Evolutionary conservation across 2,797 vertebrate genomes (phyloP).

Genomic region (Melanotaenia pygmaea): DNA sequence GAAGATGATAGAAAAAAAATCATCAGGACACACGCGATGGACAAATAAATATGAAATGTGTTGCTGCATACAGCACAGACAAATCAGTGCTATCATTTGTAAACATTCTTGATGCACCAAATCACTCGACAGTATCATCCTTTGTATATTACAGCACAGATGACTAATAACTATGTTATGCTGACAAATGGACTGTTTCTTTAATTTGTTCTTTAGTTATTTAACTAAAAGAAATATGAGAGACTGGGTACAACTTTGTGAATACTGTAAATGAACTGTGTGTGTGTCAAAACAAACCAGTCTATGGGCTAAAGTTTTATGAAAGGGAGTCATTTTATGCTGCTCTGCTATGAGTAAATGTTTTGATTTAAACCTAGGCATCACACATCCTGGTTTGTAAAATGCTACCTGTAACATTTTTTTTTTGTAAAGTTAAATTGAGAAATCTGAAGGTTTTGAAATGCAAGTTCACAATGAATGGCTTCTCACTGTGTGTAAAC

Average conservation of each 20-base stretch:
- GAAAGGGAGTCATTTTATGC: slow-evolving; percentile 62
- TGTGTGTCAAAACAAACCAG: slow-evolving; percentile 50
- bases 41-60: slow-evolving; percentile 33
- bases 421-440: slow-evolving; percentile 54
- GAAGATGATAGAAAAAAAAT: slow-evolving; percentile 38
- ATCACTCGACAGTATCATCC: slow-evolving; percentile 75
- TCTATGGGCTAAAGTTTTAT: slow-evolving; percentile 68
- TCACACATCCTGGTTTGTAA: slow-evolving; percentile 61
- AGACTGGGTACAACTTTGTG: slow-evolving; percentile 90
- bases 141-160: slow-evolving; percentile 65
- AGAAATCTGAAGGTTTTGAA: slow-evolving; percentile 49
- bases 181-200: slow-evolving; percentile 59
- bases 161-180: slow-evolving; percentile 58
- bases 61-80: slow-evolving; percentile 37
- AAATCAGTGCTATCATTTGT: slow-evolving; percentile 58
- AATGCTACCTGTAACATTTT: slow-evolving; percentile 54
- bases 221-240: slow-evolving; percentile 87
- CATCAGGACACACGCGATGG: slow-evolving; percentile 35
- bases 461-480: slow-evolving; percentile 38
- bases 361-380: slow-evolving; percentile 41
- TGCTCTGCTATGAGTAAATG: slow-evolving; percentile 42
- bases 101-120: slow-evolving; percentile 41
- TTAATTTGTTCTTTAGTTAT: slow-evolving; percentile 89
- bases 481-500: slow-evolving; percentile 49
- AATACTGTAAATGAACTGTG: slow-evolving; percentile 95